A percentile compares a stretch with the other conserved stretches of the same genome.
These are phyloP conservation scores for Macquaria australasica DNA, from an alignment of 2,113 vertebrate species.

Conservation along the genomic window DNA sequence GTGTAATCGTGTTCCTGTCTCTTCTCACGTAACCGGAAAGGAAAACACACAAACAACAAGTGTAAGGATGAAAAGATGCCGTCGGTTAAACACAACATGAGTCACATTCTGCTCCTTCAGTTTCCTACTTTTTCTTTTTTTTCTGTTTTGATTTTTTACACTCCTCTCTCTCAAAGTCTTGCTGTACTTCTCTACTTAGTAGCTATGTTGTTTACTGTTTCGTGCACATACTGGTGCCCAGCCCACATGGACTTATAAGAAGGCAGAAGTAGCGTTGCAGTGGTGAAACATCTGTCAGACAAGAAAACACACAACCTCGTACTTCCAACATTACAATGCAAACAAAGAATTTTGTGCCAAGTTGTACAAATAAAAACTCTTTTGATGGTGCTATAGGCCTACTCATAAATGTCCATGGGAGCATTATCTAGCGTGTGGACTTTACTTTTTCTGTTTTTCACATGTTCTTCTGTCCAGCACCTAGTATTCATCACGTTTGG, in stretches of 20 bases:
- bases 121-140: not conserved
- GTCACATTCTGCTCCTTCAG: slow-evolving; percentile 16
- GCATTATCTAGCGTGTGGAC: too few species aligned
- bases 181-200: not conserved
- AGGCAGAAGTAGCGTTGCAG: not conserved
- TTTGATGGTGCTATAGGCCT: too few species aligned
- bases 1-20: not conserved
- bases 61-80: not conserved
- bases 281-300: not conserved
- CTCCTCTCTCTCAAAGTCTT: not conserved
- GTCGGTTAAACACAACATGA: not conserved
- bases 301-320: not conserved
- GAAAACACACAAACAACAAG: not conserved
- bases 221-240: not conserved
- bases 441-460: too few species aligned
- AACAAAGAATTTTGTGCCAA: not conserved
- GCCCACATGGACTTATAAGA: not conserved
- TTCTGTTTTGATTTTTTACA: not conserved
- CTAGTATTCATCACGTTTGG: too few species aligned
- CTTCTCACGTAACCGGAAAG: not conserved
- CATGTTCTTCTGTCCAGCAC: too few species aligned
- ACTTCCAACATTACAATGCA: not conserved
- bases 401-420: too few species aligned
- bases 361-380: not conserved
- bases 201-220: not conserved